phyloP scores from a whole-genome alignment of 2,888 invertebrate genomes.

The Byasa hedistus region DNA sequence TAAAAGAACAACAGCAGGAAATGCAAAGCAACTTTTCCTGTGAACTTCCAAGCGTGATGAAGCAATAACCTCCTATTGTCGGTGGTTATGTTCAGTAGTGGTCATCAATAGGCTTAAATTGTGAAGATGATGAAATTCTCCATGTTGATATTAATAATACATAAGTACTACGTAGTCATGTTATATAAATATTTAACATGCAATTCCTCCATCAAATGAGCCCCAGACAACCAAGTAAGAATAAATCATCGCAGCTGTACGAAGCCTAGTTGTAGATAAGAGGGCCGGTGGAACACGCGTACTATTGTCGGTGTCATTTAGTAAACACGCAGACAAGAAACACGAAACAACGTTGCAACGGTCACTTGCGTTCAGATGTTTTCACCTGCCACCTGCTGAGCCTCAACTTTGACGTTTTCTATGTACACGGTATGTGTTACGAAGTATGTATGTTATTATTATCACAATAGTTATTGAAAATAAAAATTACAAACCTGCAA shows the following conservation, averaged over 20 bases:
- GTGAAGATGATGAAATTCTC: too few relatives aligned
- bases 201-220: constrained; percentile 58
- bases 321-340: constrained; percentile 53
- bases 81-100: too few relatives aligned
- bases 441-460: not conserved
- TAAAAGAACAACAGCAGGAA: too few relatives aligned
- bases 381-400: constrained; percentile 46
- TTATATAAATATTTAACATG: constrained; percentile 25
- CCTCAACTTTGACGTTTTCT: constrained; percentile 38
- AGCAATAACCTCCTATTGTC: too few relatives aligned
- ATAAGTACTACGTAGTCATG: not conserved
- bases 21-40: too few relatives aligned
- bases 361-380: constrained; percentile 46
- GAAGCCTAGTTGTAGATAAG: constrained; percentile 63
- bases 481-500: not conserved
- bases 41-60: too few relatives aligned
- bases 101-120: too few relatives aligned
- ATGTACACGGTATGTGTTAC: not conserved
- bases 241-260: constrained; percentile 67
- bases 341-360: constrained; percentile 50
- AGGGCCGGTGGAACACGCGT: constrained; percentile 58
- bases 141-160: not conserved
- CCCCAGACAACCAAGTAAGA: constrained; percentile 51
- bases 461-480: not conserved
- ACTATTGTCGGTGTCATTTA: constrained; percentile 49